Conservation (phyloP, 2,797 vertebrate species). For the Antrozous pallidus region DNA sequence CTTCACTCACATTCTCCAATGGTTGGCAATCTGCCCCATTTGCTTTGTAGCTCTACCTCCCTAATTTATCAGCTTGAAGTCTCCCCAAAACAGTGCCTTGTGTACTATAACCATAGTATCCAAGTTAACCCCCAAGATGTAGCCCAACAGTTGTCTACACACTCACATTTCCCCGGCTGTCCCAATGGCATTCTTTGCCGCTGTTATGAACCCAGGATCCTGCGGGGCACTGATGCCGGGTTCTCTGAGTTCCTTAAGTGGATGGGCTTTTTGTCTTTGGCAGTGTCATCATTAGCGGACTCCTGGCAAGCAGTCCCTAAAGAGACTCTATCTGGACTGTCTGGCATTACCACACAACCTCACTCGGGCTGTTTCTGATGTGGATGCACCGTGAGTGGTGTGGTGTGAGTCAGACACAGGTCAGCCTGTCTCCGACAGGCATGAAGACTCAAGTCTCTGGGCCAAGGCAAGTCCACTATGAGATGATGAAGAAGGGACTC, state of each 20-base stretch:
- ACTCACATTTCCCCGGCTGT: background rate
- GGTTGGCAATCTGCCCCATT: background rate
- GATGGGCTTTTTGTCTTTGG: background rate
- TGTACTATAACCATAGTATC: background rate
- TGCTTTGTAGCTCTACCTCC: background rate
- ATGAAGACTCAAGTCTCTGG: background rate
- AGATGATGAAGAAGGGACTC: background rate
- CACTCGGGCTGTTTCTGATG: background rate
- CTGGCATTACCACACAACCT: background rate
- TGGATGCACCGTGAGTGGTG: background rate
- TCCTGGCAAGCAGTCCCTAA: background rate
- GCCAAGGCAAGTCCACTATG: background rate
- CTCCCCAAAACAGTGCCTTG: background rate
- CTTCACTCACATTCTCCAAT: background rate
- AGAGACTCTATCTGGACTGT: background rate
- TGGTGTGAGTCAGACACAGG: background rate
- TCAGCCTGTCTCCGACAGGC: background rate
- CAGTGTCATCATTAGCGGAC: no score
- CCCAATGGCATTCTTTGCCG: background rate
- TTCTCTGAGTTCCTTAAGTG: background rate
- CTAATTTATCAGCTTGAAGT: background rate
- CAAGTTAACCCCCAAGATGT: background rate
- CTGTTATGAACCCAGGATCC: background rate
- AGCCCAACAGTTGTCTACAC: background rate
- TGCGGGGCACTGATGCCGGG: fast-evolving